phyloP scores from a whole-genome alignment of 2,113 vertebrate species.

The Poecile atricapillus region DNA sequence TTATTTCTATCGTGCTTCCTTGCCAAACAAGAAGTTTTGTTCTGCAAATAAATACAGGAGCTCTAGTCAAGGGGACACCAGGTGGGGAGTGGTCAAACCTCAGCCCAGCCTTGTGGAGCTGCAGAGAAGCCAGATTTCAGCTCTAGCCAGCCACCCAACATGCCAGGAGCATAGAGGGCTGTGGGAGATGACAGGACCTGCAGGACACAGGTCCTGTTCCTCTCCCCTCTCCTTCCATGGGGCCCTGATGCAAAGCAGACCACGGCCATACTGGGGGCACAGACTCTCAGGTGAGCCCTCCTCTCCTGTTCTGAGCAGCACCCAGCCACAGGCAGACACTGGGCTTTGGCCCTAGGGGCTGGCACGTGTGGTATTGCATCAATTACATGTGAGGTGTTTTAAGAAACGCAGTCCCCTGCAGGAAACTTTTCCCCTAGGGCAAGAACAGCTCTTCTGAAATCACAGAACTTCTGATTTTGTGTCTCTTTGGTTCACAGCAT shows the following conservation, averaged over 20 bases:
- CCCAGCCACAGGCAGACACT: background rate
- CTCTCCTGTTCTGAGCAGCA: background rate
- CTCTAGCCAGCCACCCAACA: rapidly evolving
- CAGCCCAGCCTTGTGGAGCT: background rate
- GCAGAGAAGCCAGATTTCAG: background rate
- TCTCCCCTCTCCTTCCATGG: background rate
- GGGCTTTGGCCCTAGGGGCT: background rate
- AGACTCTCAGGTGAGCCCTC: background rate
- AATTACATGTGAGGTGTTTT: background rate
- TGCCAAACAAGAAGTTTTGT: background rate
- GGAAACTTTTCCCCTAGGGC: background rate
- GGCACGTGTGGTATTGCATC: background rate
- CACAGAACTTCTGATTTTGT: background rate
- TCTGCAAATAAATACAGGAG: background rate
- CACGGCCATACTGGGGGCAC: background rate
- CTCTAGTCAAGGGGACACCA: background rate
- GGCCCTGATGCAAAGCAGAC: background rate
- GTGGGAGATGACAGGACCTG: background rate
- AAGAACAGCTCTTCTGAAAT: background rate
- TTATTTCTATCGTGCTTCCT: background rate
- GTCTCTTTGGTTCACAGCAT: background rate
- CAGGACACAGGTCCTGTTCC: background rate
- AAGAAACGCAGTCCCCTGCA: background rate
- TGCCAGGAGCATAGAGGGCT: background rate
- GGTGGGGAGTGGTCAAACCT: background rate